Conservation (phyloP, 2,797 vertebrate species). For the Ataeniobius toweri region DNA sequence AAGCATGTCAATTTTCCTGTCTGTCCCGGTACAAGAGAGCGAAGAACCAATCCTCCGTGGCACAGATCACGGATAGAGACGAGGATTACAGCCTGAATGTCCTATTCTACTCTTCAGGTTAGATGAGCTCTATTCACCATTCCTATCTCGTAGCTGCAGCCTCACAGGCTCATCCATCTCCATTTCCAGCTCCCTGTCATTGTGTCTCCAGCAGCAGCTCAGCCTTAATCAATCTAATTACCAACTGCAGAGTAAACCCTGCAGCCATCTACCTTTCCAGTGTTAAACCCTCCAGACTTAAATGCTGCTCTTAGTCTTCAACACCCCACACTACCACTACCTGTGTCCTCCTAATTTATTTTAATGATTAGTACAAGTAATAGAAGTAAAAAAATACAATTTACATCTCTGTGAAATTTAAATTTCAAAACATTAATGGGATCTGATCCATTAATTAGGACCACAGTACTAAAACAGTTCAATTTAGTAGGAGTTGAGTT, state of each 20-base stretch:
- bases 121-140: slow-evolving; percentile 64
- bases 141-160: slow-evolving; percentile 69
- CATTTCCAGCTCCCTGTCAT: slow-evolving; percentile 60
- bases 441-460: not conserved
- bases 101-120: slow-evolving; percentile 40
- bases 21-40: slow-evolving; percentile 1
- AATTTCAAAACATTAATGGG: not conserved
- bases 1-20: slow-evolving; percentile 10
- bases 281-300: slow-evolving; percentile 23
- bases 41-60: slow-evolving; percentile 19
- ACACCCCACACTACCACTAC: not conserved
- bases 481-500: too few species aligned
- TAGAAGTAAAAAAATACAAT: not conserved
- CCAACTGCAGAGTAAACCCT: slow-evolving; percentile 48
- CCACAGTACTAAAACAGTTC: not conserved
- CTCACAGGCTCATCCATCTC: slow-evolving; percentile 69
- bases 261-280: slow-evolving; percentile 48
- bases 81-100: slow-evolving; percentile 32
- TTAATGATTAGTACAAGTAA: not conserved
- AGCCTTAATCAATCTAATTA: slow-evolving; percentile 76
- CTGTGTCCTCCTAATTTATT: not conserved
- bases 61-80: slow-evolving; percentile 11
- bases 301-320: slow-evolving; percentile 6
- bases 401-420: not conserved
- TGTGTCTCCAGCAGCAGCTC: slow-evolving; percentile 47